Percentiles rank a stretch among this genome's conserved stretches.
phyloP scores from a whole-genome alignment of 2,888 invertebrate species.

The Elegia similella region DNA sequence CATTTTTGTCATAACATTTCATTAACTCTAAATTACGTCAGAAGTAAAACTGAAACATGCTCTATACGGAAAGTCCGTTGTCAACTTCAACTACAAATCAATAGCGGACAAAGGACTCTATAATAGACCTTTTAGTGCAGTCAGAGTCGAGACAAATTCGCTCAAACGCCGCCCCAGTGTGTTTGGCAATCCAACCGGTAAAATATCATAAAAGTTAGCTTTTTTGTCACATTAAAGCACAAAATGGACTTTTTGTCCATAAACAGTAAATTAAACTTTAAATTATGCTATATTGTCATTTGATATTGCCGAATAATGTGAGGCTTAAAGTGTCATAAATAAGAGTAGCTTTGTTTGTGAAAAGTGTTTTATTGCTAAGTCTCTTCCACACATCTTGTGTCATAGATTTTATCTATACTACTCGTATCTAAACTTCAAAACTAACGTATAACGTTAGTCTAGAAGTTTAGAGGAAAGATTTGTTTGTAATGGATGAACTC shows the following conservation, averaged over 20 bases:
- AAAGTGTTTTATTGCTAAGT: neutral
- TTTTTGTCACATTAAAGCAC: constrained; percentile 18
- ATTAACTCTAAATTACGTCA: too few species aligned
- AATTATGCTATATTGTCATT: constrained; percentile 12
- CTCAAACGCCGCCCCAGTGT: constrained; percentile 59
- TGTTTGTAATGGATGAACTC: too few species aligned
- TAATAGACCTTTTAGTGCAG: constrained; percentile 68
- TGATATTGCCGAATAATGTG: constrained; percentile 8
- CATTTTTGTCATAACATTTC: too few species aligned
- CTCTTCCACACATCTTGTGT: too few species aligned
- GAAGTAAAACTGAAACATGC: constrained; percentile 34
- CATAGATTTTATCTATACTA: too few species aligned
- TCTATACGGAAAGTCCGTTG: constrained; percentile 42
- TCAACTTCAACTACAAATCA: constrained; percentile 64
- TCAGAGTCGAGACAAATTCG: constrained; percentile 74
- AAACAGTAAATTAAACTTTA: constrained; percentile 15
- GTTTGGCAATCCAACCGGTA: constrained; percentile 43
- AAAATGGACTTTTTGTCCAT: constrained; percentile 12
- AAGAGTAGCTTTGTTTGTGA: neutral
- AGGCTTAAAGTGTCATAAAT: neutral
- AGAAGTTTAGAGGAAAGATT: too few species aligned
- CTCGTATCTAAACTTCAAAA: too few species aligned
- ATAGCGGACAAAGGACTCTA: constrained; percentile 61
- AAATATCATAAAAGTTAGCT: constrained; percentile 38
- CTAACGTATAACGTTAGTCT: too few species aligned